Evolutionary conservation across 2,888 invertebrate genomes (phyloP), one percentile per base, ranked within the genome.

Genomic region (Drosophila gaucha): DNA sequence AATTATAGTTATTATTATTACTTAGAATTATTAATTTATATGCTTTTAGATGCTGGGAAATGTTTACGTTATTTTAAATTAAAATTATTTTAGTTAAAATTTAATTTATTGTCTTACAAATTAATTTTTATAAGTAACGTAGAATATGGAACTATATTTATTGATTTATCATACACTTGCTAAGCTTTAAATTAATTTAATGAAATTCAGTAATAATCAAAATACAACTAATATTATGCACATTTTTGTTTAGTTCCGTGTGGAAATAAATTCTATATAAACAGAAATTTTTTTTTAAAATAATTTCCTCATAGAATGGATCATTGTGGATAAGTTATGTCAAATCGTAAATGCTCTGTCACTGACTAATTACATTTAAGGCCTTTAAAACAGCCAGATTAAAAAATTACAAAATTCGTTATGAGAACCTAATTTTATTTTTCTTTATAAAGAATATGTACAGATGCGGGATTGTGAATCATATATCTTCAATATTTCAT

Each of bases 401-500:
- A 16, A 6, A n/a, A 6, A 26, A 6, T 20, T 9, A 43, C 26
- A 6, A 38, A n/a, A n/a, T n/a, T 16, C 12, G n/a, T n/a, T n/a
- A n/a, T 36, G 18, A 28, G 10, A 12, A 44, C 26, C 8, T 44
- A 44, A 44, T 12, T 28, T 26, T 10, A 16, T 6, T 1, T 12
- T 28, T 16, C 43, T 18, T 24, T 18, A 18, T n/a, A 36, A 2
- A n/a, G 1, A 18, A 28, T 28, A 18, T 20, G 12, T 8, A 12
- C 6, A 22, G 30, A 14, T 43, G 14, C 9, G 20, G 16, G 18
- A 35, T n/a, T n/a, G 35, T 43, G 41, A 46, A 56, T 57, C 69
- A 35, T 62, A 30, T 38, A 28, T 50, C n/a, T 50, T 26, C 8
- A 56, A 41, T 58, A 35, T 14, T 52, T 56, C 69, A 69, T 75